Percentiles rank a stretch among this genome's conserved stretches.
Evolutionary conservation across 2,797 vertebrate species (phyloP).

Genomic region (Eospalax fontanierii): DNA sequence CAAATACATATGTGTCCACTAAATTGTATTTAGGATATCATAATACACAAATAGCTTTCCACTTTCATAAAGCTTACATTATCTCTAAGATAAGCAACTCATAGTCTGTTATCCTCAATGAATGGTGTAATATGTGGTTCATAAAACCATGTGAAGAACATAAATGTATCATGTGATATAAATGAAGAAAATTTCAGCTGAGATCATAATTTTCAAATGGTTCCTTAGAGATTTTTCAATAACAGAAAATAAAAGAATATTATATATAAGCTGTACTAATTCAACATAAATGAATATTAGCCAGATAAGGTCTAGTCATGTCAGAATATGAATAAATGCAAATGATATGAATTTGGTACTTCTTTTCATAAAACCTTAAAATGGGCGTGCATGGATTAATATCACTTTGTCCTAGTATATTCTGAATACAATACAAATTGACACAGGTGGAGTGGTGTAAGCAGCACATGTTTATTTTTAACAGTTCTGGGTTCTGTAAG

Average conservation of each 20-base stretch:
- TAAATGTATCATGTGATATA: not conserved
- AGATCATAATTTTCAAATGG: not conserved
- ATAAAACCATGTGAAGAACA: not conserved
- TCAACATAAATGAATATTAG: not conserved
- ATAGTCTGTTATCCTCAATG: not conserved
- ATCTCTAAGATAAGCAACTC: not conserved
- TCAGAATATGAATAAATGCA: not conserved
- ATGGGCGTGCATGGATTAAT: rapidly evolving
- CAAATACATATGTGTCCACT: not conserved
- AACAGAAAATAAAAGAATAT: not conserved
- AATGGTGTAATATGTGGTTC: not conserved
- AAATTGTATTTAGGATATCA: not conserved
- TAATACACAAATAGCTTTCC: not conserved
- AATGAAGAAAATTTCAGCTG: not conserved
- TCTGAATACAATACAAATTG: not conserved
- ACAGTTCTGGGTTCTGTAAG: not conserved
- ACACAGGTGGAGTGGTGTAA: not conserved
- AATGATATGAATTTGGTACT: not conserved
- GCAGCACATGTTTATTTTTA: not conserved
- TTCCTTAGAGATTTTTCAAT: not conserved
- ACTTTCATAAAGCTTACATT: not conserved
- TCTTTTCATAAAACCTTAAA: not conserved
- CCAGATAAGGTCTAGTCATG: too few species aligned
- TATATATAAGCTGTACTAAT: not conserved
- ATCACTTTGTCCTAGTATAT: not conserved